Conservation (phyloP, 2,888 invertebrate genomes). For the Sialis lutaria region DNA sequence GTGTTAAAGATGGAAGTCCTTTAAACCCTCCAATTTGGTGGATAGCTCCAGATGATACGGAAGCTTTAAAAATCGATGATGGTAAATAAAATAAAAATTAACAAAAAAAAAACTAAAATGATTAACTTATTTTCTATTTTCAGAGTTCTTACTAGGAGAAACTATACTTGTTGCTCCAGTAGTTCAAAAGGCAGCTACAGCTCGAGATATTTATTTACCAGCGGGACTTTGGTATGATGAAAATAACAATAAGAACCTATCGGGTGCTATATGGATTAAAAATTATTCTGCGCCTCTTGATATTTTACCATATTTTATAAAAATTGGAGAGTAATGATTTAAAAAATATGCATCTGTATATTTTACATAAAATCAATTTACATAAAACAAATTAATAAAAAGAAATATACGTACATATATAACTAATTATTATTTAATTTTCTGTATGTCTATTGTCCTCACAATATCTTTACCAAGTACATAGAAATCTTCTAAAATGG, state of each 20-base stretch:
- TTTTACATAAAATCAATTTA: too few species aligned
- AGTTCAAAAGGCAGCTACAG: slow-evolving; percentile 35
- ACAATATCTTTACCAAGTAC: slow-evolving; percentile 50
- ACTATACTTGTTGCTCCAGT: slow-evolving; percentile 65
- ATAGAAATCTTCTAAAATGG: slow-evolving; percentile 53
- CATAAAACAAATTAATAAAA: not conserved
- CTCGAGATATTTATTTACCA: slow-evolving; percentile 60
- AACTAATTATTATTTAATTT: slow-evolving; percentile 1
- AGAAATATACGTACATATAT: not conserved
- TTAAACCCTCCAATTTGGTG: slow-evolving; percentile 77
- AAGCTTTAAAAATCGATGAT: slow-evolving; percentile 39
- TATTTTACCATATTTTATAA: slow-evolving; percentile 46
- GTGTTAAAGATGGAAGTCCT: slow-evolving; percentile 43
- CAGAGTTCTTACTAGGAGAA: slow-evolving; percentile 68
- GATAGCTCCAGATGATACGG: slow-evolving; percentile 48
- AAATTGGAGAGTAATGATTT: not conserved
- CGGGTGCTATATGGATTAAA: slow-evolving; percentile 42
- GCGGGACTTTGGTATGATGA: slow-evolving; percentile 54
- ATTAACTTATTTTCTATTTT: slow-evolving; percentile 11
- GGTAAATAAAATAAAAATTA: slow-evolving; percentile 23
- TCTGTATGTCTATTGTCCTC: slow-evolving; percentile 26
- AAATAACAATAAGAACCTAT: slow-evolving; percentile 26
- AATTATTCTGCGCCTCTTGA: slow-evolving; percentile 49
- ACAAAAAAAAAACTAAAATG: not conserved
- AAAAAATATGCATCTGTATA: too few species aligned